Evolutionary conservation across 2,113 vertebrate species (phyloP).

Genomic region (Choloepus hoffmanni): DNA sequence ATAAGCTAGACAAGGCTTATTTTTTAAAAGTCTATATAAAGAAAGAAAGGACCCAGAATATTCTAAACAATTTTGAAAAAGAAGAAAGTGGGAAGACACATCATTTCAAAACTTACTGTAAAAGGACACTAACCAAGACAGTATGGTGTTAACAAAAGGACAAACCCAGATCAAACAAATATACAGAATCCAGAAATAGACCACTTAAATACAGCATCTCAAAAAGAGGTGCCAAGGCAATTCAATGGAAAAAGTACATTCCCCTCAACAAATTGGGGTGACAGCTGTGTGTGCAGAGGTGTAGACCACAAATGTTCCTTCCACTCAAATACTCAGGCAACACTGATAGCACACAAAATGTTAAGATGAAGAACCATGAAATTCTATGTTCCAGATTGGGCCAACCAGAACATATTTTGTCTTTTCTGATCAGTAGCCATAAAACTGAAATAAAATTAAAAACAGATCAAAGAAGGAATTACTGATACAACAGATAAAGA

Average conservation of each 20-base stretch:
- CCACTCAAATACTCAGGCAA: no score
- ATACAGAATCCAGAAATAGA: neutral
- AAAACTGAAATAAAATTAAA: no score
- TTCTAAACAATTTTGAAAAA: neutral
- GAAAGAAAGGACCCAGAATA: neutral
- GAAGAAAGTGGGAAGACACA: neutral
- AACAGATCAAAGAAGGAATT: no score
- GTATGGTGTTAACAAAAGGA: neutral
- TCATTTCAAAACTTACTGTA: constrained; percentile 3
- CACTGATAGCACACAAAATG: no score
- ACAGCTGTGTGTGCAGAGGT: neutral
- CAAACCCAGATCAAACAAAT: neutral
- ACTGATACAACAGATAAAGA: no score
- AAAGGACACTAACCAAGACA: neutral
- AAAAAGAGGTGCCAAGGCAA: neutral
- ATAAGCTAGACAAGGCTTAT: neutral
- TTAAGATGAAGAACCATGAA: no score
- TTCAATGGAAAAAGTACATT: neutral
- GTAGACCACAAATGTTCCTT: neutral
- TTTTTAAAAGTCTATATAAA: neutral
- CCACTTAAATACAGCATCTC: neutral
- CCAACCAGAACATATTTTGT: no score
- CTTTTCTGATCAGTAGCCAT: no score
- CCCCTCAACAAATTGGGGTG: neutral
- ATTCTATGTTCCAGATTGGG: no score